Conservation (phyloP, 2,888 invertebrate genomes). For the Argyresthia goedartella region DNA sequence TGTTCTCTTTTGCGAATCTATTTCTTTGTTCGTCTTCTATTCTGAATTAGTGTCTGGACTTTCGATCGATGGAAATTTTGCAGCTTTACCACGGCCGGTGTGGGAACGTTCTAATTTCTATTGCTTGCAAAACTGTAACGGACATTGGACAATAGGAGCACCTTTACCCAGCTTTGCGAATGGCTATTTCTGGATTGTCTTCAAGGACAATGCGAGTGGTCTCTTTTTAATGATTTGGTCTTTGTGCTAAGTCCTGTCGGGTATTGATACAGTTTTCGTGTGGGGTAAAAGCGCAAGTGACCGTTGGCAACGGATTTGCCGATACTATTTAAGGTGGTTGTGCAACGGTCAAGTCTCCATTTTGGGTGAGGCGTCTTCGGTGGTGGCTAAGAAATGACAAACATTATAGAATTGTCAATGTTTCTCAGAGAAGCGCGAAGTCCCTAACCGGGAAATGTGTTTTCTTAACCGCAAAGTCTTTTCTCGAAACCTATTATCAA, state of each 20-base stretch:
- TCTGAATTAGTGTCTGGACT: conserved; percentile 25
- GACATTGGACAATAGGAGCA: conserved; percentile 28
- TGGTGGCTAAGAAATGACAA: neutral
- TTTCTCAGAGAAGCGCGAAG: neutral
- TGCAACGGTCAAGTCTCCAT: conserved; percentile 29
- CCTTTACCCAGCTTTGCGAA: conserved; percentile 40
- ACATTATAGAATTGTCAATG: too few species aligned
- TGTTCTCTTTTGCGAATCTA: conserved; percentile 73
- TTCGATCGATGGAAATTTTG: conserved; percentile 63
- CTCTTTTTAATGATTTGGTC: conserved; percentile 66
- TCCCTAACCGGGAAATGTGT: neutral
- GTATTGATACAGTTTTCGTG: conserved; percentile 56
- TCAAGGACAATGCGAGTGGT: conserved; percentile 55
- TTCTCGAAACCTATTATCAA: too few species aligned
- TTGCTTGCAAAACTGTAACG: conserved; percentile 58
- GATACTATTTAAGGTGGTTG: conserved; percentile 52
- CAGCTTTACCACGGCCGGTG: conserved; percentile 25
- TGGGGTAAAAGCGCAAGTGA: conserved; percentile 37
- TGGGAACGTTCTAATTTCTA: conserved; percentile 67
- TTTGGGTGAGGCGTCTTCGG: neutral
- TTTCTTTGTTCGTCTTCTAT: conserved; percentile 51
- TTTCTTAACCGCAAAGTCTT: neutral
- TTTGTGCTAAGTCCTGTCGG: conserved; percentile 36
- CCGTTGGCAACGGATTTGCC: conserved; percentile 66
- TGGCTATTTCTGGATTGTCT: conserved; percentile 14